Evolutionary conservation across 2,113 vertebrate genomes (phyloP).

Genomic region (Excalfactoria chinensis): DNA sequence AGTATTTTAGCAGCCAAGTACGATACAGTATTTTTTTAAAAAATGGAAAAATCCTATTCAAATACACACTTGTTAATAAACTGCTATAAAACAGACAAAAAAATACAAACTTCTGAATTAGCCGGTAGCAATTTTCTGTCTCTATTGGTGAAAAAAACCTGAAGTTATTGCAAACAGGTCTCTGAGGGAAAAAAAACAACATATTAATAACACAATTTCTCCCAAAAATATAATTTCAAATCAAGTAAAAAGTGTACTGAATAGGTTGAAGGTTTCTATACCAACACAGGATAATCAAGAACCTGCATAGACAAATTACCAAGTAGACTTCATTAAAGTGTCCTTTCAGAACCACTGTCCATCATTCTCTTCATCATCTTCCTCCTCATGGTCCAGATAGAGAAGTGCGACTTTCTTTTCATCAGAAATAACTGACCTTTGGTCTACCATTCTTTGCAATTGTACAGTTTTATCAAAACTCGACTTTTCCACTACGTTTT

Average conservation of each 20-base stretch:
- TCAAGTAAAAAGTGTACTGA: neutral
- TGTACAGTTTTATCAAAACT: constrained; percentile 73
- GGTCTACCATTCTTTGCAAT: constrained; percentile 78
- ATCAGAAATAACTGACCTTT: constrained; percentile 79
- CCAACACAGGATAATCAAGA: neutral
- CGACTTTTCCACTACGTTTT: constrained; percentile 47
- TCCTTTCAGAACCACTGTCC: constrained; percentile 80
- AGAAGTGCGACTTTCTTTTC: constrained; percentile 87
- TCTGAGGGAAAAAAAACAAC: constrained; percentile 13
- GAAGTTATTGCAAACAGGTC: neutral
- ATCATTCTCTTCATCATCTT: constrained; percentile 75
- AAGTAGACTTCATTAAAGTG: neutral
- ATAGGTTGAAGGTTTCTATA: neutral
- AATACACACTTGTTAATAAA: constrained; percentile 2
- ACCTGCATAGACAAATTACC: neutral
- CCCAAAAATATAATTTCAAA: neutral
- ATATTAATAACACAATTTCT: neutral
- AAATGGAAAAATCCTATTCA: constrained; percentile 25
- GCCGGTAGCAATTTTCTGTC: neutral
- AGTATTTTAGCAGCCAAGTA: constrained; percentile 38
- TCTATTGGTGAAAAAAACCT: neutral
- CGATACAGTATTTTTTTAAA: constrained; percentile 42
- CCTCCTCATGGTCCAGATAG: constrained; percentile 85
- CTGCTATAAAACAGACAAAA: constrained; percentile 5
- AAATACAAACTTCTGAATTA: constrained; percentile 12